Evolutionary conservation across 2,888 invertebrate genomes (phyloP), one percentile per base, ranked within the genome.

Genomic region (Idaea biselata): DNA sequence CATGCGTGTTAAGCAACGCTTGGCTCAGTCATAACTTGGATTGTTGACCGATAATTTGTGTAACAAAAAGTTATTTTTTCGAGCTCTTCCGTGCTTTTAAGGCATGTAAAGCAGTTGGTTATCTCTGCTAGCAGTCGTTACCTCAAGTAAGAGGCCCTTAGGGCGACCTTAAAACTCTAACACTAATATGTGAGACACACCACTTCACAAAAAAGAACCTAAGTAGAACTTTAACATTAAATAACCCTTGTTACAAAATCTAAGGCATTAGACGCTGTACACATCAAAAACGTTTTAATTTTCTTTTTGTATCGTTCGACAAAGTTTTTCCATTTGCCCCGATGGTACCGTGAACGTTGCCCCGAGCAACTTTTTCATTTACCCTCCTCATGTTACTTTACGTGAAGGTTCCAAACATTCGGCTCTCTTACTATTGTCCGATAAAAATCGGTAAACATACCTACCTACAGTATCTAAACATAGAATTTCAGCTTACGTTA

Each of bases 281-380:
- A 78, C 80, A 79, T 78, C 75, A 76, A 80, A 78, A 56, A 74
- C 76, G 73, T 77, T 81, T 79, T 77, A 80, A 80, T 80, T 81
- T 80, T 77, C 74, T 78, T 77, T 80, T 80, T 78, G 78, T 76
- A 76, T 72, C 73, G 75, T 78, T 75, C 70, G 72, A 79, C 79
- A 82, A 86, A 83, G 79, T 83, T 86, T 86, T 86, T 84, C 83
- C 83, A 84, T 86, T 84, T 83, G 76, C 81, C 73, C 77, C 80
- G 77, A 77, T 77, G 80, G 81, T 83, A 84, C 83, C 79, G 77
- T 76, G 78, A 72, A 79, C 77, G 76, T 79, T 80, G 81, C 78
- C 79, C 73, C 71, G 63, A 78, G 75, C 77, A 85, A 84, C 81
- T 83, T 86, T 86, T 86, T 82, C 81, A 85, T 86, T 86, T 84